Evolutionary conservation across 2,888 invertebrate genomes (phyloP), one percentile per base, ranked within the genome.

Genomic region (Zaprionus obscuricornis): DNA sequence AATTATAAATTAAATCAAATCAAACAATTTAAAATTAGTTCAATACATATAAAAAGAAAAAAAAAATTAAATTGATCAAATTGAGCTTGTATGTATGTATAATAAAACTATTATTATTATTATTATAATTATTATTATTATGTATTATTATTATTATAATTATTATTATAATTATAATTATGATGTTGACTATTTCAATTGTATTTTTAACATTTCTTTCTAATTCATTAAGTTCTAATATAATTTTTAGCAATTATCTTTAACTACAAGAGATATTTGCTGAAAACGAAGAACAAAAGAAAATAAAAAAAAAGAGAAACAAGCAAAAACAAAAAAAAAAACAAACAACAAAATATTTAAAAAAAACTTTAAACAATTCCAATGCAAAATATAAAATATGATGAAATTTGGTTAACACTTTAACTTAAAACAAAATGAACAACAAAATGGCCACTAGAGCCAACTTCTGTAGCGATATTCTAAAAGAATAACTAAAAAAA

Each of bases 31-130:
- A 77, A 76, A 4, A 79, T 75, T 79, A 75, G 75, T 79, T 79
- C 57, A 57, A 59, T 37, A 52, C 49, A 39, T 37, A 34, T 57
- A 54, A 68, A 73, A 31, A 29, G 52, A 14, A 17, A 50, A 29
- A 42, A 42, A 22, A 24, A 39, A 18, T 42, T 8, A 18, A 27
- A 54, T 40, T 26, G 55, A 43, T 22, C 55, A 58, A 66, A 83
- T 66, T 66, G 77, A 77, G 83, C 77, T 77, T 77, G 77, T 77
- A 82, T 83, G 67, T 75, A 76, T 75, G 83, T 77, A 77, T 78
- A 55, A 72, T 75, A 77, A 65, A 78, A 82, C 78, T 69, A 74
- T 58, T 66, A 63, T 69, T 47, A 71, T 67, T 76, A 72, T 45
- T 62, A 55, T 62, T 58, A 65, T 52, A 47, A 62, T 43, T 54